phyloP scores from a whole-genome alignment of 2,888 invertebrate genomes.

The Synergus itoensis region DNA sequence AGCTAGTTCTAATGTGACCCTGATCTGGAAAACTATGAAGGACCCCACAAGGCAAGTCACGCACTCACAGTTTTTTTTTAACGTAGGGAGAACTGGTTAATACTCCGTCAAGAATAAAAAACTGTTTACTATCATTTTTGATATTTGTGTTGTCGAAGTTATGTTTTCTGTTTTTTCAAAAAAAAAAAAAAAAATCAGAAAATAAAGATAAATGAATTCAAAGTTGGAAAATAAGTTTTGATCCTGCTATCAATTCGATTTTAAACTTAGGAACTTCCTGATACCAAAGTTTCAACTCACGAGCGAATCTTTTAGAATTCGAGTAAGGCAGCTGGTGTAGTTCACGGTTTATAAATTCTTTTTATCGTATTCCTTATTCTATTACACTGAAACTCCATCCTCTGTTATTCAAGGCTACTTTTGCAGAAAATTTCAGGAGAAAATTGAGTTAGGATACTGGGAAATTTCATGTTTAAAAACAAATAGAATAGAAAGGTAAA shows the following conservation, averaged over 20 bases:
- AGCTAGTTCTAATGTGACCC: too few relatives aligned
- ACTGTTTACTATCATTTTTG: not conserved
- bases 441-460: slow-evolving; percentile 7
- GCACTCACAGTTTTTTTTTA: too few relatives aligned
- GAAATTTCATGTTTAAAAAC: not conserved
- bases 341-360: slow-evolving; percentile 35
- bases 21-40: too few relatives aligned
- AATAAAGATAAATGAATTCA: not conserved
- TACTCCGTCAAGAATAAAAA: too few relatives aligned
- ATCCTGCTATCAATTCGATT: slow-evolving; percentile 30
- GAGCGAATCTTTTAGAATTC: slow-evolving; percentile 31
- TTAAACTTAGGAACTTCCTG: slow-evolving; percentile 1
- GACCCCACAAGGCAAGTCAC: too few relatives aligned
- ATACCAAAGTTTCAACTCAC: slow-evolving; percentile 25
- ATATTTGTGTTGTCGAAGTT: too few relatives aligned
- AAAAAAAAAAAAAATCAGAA: not conserved
- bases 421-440: slow-evolving; percentile 14
- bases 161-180: not conserved
- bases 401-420: slow-evolving; percentile 23
- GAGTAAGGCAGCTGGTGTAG: slow-evolving; percentile 17
- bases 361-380: slow-evolving; percentile 33
- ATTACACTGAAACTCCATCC: slow-evolving; percentile 31
- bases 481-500: not conserved
- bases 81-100: too few relatives aligned
- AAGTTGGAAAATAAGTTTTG: not conserved